Percentiles rank a stretch among this genome's conserved stretches.
These are phyloP conservation scores for Crematogaster levior DNA, from an alignment of 2,888 invertebrate genomes.

Conservation along the genomic window DNA sequence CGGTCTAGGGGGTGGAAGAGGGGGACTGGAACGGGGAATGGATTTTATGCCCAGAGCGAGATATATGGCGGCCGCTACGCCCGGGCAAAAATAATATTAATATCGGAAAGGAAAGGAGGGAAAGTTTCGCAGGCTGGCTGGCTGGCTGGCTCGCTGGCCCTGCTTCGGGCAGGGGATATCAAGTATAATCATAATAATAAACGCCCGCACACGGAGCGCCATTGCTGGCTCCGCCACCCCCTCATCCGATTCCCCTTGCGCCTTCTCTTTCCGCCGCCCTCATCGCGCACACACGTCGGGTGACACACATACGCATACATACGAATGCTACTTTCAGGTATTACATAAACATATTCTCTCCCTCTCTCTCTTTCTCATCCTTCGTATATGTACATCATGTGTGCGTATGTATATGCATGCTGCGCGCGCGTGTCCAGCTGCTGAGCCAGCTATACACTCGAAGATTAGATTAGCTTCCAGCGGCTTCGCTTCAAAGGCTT, in stretches of 20 bases:
- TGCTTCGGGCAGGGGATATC: slow-evolving; percentile 85
- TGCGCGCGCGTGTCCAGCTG: slow-evolving; percentile 60
- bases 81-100: slow-evolving; percentile 86
- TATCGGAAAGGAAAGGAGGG: slow-evolving; percentile 85
- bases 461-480: slow-evolving; percentile 83
- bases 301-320: slow-evolving; percentile 61
- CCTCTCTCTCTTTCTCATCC: slow-evolving; percentile 54
- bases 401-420: slow-evolving; percentile 59
- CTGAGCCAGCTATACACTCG: slow-evolving; percentile 79
- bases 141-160: slow-evolving; percentile 79
- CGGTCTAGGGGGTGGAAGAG: slow-evolving; percentile 74
- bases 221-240: slow-evolving; percentile 82
- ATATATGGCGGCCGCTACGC: slow-evolving; percentile 85
- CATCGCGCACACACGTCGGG: slow-evolving; percentile 71
- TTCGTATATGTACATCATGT: neutral
- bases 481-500: slow-evolving; percentile 82
- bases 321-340: slow-evolving; percentile 71
- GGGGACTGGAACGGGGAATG: slow-evolving; percentile 83
- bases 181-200: slow-evolving; percentile 85
- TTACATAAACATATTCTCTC: slow-evolving; percentile 70
- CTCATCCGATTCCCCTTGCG: slow-evolving; percentile 63
- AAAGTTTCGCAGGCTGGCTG: slow-evolving; percentile 84
- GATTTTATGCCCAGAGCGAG: slow-evolving; percentile 85
- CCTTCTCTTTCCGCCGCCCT: slow-evolving; percentile 72
- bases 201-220: slow-evolving; percentile 83